Percentiles rank a stretch among this genome's conserved stretches.
phyloP scores from a whole-genome alignment of 2,113 vertebrate species.

The Brevimyrus niger region DNA sequence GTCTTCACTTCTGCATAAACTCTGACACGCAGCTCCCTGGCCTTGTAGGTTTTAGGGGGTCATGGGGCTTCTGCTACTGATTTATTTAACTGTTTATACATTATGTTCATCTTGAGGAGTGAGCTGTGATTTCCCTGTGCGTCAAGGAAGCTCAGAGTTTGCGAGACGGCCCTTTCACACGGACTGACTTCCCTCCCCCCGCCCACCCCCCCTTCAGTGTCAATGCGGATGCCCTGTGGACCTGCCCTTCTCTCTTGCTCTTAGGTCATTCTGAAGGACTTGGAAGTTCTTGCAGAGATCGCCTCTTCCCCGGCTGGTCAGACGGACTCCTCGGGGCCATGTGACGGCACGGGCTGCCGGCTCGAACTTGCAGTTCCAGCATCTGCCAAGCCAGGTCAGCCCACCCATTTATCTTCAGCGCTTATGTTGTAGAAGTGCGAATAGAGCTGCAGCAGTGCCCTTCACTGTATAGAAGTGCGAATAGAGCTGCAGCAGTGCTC shows the following conservation, averaged over 20 bases:
- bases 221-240: neutral
- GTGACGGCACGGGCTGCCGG: slow-evolving; percentile 55
- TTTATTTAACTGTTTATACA: neutral
- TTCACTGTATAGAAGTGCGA: neutral
- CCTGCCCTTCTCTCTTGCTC: neutral
- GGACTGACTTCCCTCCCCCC: neutral
- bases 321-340: slow-evolving; percentile 54
- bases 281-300: slow-evolving; percentile 92
- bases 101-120: neutral
- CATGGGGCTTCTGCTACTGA: neutral
- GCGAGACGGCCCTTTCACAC: neutral
- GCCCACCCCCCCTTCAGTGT: neutral
- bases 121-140: neutral
- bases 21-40: neutral
- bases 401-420: slow-evolving; percentile 15
- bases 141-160: neutral
- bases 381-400: slow-evolving; percentile 46
- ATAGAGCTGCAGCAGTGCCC: neutral
- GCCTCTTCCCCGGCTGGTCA: slow-evolving; percentile 95
- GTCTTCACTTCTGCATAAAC: neutral
- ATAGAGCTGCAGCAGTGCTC: neutral
- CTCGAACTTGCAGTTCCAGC: slow-evolving; percentile 71
- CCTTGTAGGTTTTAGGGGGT: neutral
- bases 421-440: neutral
- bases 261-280: slow-evolving; percentile 92